phyloP scores from a whole-genome alignment of 1,140 invertebrate genomes.

The Sipha flava region DNA sequence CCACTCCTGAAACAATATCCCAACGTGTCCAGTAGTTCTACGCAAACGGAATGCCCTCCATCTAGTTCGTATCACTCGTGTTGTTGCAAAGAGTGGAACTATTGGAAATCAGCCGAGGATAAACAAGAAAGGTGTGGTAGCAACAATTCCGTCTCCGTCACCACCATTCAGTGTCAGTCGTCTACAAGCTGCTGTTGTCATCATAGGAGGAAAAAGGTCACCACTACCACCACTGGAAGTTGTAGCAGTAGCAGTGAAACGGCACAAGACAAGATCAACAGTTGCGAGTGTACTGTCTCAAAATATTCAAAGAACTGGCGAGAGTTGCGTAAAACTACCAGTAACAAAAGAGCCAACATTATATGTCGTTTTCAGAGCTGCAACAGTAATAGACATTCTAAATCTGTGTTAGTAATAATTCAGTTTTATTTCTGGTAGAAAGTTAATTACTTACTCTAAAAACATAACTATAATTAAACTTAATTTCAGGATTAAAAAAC shows the following conservation, averaged over 20 bases:
- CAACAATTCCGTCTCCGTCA: not conserved
- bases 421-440: not conserved
- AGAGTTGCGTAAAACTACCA: not conserved
- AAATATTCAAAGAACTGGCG: slow-evolving; percentile 11
- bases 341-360: not conserved
- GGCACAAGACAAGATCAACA: not conserved
- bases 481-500: not conserved
- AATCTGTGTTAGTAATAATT: not conserved
- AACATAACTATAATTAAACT: not conserved
- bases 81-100: slow-evolving; percentile 9
- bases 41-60: not conserved
- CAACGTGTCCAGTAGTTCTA: not conserved
- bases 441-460: not conserved
- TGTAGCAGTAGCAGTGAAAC: not conserved
- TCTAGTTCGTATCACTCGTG: not conserved
- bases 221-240: not conserved
- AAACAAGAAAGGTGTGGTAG: not conserved
- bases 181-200: not conserved
- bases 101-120: not conserved
- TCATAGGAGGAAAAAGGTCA: not conserved
- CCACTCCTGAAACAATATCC: not conserved
- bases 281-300: not conserved
- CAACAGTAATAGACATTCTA: not conserved
- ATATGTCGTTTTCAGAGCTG: not conserved
- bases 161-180: not conserved